Conservation (phyloP, 2,888 invertebrate species). For the Tubulanus polymorphus region DNA sequence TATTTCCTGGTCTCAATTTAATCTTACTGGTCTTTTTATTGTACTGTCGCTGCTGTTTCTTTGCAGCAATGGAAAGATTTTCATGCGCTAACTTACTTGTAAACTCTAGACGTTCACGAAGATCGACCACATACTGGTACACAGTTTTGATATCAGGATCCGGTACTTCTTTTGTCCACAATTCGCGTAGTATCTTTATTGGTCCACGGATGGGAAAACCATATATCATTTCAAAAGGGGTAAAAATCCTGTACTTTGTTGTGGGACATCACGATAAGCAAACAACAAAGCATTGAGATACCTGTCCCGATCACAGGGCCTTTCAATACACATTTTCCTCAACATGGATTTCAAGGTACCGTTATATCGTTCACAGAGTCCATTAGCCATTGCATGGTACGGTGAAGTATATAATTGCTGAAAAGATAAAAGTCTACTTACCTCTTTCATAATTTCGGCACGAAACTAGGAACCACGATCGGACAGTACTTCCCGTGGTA, state of each 20-base stretch:
- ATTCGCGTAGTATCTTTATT: not conserved
- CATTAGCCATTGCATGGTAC: constrained; percentile 19
- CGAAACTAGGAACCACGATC: constrained; percentile 24
- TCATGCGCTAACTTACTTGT: constrained; percentile 13
- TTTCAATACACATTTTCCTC: constrained; percentile 11
- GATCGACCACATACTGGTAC: constrained; percentile 5
- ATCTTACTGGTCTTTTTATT: constrained; percentile 7
- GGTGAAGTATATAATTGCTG: constrained; percentile 15
- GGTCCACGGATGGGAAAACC: not conserved
- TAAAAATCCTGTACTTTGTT: not conserved
- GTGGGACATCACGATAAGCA: constrained; percentile 15
- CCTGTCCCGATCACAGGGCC: constrained; percentile 21
- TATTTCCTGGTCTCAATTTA: constrained; percentile 5
- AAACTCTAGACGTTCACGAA: not conserved
- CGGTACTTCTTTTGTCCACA: not conserved
- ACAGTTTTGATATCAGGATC: not conserved
- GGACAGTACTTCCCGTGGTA: constrained; percentile 20
- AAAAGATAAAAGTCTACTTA: constrained; percentile 16
- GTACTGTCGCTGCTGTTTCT: constrained; percentile 7
- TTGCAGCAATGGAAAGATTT: constrained; percentile 4
- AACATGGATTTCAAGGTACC: constrained; percentile 16
- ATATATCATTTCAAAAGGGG: not conserved
- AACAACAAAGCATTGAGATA: constrained; percentile 20
- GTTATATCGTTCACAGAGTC: constrained; percentile 19
- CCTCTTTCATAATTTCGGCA: constrained; percentile 17